A percentile compares a stretch with the other conserved stretches of the same genome.
These are phyloP conservation scores for Holcopasites calliopsidis DNA, from an alignment of 1,140 invertebrate species.

Conservation along the genomic window DNA sequence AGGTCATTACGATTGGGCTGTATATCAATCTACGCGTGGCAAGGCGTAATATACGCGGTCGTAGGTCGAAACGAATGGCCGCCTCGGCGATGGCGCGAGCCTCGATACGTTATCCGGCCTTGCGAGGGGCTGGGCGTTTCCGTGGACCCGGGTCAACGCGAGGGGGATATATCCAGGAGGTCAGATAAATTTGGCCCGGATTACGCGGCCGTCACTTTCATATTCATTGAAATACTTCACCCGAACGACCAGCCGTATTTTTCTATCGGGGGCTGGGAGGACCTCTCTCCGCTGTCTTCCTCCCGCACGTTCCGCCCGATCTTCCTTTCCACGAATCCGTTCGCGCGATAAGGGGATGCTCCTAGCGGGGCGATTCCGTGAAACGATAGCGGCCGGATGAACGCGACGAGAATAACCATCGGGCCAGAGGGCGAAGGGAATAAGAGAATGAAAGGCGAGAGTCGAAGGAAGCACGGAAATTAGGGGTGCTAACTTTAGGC, in stretches of 20 bases:
- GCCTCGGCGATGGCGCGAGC: constrained; percentile 58
- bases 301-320: neutral
- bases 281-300: constrained; percentile 20
- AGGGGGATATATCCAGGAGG: constrained; percentile 55
- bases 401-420: no score
- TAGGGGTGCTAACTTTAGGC: neutral
- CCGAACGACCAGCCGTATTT: constrained; percentile 67
- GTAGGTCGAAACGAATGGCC: constrained; percentile 52
- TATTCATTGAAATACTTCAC: constrained; percentile 73
- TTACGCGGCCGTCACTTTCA: constrained; percentile 73
- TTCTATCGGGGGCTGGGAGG: constrained; percentile 49
- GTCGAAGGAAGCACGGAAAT: neutral
- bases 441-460: neutral
- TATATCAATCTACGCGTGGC: constrained; percentile 57
- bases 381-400: neutral
- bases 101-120: constrained; percentile 69
- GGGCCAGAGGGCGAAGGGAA: neutral
- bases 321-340: constrained; percentile 11
- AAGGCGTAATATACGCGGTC: constrained; percentile 61
- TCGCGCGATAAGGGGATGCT: constrained; percentile 21
- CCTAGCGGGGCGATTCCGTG: neutral
- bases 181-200: constrained; percentile 72
- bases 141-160: constrained; percentile 54
- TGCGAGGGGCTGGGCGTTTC: constrained; percentile 18
- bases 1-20: constrained; percentile 56